Conservation (phyloP, 2,888 invertebrate genomes). For the Clepsis dumicolana region DNA sequence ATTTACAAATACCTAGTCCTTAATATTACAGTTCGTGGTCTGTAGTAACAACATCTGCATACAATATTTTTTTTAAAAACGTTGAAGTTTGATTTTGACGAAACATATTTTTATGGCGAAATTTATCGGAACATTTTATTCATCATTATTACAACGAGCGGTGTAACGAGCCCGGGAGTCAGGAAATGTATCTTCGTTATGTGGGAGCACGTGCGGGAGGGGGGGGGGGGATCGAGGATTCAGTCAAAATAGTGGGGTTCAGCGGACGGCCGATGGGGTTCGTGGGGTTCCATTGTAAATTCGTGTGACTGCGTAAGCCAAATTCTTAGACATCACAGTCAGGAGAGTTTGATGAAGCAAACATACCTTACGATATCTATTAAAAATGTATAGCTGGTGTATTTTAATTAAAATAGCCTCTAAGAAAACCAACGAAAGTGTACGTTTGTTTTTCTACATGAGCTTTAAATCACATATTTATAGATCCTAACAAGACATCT, state of each 20-base stretch:
- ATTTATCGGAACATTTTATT: slow-evolving; percentile 13
- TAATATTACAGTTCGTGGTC: too few species aligned
- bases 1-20: too few species aligned
- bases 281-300: background rate
- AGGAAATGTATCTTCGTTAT: slow-evolving; percentile 59
- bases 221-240: background rate
- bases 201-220: slow-evolving; percentile 57
- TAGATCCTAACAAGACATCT: too few species aligned
- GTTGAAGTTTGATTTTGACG: background rate
- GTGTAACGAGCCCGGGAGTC: slow-evolving; percentile 44
- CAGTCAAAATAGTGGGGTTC: slow-evolving; percentile 7
- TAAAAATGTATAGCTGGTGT: too few species aligned
- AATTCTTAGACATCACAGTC: background rate
- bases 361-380: too few species aligned
- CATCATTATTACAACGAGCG: slow-evolving; percentile 12
- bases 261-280: background rate
- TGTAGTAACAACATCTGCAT: too few species aligned
- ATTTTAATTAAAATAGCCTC: too few species aligned
- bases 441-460: too few species aligned
- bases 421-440: too few species aligned
- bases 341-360: background rate
- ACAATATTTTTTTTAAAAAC: too few species aligned
- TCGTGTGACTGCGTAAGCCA: background rate
- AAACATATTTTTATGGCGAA: background rate
- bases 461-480: too few species aligned